Percentiles rank a stretch among this genome's conserved stretches.
phyloP scores from a whole-genome alignment of 2,113 vertebrate genomes.

The Riparia riparia region DNA sequence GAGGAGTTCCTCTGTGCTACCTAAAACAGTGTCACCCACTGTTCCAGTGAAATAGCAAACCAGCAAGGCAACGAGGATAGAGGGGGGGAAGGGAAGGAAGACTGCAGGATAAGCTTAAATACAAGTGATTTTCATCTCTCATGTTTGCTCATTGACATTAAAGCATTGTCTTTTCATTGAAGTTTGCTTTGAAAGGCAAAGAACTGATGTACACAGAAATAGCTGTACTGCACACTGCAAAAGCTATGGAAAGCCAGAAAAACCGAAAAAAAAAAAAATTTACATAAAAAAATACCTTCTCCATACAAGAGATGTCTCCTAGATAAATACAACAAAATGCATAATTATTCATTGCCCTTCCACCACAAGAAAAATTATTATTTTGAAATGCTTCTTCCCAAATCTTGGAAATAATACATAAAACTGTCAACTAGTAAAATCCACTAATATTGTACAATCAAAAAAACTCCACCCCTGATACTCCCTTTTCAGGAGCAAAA shows the following conservation, averaged over 20 bases:
- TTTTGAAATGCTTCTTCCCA: neutral
- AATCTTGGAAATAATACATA: neutral
- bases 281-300: neutral
- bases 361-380: neutral
- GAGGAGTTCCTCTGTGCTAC: neutral
- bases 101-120: neutral
- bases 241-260: neutral
- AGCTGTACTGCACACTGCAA: neutral
- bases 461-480: neutral
- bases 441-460: neutral
- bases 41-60: neutral
- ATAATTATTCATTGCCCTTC: neutral
- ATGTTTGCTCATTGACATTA: neutral
- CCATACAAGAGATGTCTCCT: neutral
- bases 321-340: neutral
- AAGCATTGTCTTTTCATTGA: neutral
- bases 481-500: neutral
- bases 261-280: neutral
- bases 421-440: neutral
- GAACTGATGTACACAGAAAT: neutral
- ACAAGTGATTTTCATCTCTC: neutral
- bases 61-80: neutral
- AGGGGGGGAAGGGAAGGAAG: neutral
- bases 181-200: conserved; percentile 1
- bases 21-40: neutral